These are phyloP conservation scores for Melanostoma mellinum DNA, from an alignment of 2,888 invertebrate genomes.

Conservation along the genomic window DNA sequence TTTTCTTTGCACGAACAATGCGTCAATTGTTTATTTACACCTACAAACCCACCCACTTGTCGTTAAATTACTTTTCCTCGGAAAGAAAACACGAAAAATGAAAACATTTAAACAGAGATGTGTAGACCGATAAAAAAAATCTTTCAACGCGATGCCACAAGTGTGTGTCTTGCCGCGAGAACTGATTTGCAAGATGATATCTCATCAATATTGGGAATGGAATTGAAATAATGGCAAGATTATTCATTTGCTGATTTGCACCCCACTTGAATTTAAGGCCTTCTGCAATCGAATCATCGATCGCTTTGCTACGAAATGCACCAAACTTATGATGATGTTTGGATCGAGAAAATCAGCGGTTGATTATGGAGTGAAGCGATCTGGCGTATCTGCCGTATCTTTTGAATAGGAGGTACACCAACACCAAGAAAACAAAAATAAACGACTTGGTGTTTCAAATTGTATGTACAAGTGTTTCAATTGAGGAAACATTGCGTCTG, in stretches of 20 bases:
- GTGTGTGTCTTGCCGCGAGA: conserved; percentile 53
- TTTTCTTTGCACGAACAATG: conserved; percentile 38
- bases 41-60: conserved; percentile 28
- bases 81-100: not conserved
- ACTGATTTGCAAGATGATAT: conserved; percentile 56
- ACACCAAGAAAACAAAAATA: too few relatives aligned
- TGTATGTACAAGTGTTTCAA: too few relatives aligned
- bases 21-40: conserved; percentile 39
- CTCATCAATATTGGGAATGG: conserved; percentile 37
- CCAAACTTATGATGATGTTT: conserved; percentile 34
- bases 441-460: too few relatives aligned
- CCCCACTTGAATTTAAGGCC: conserved; percentile 32
- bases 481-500: too few relatives aligned
- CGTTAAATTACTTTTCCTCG: conserved; percentile 35
- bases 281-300: conserved; percentile 14
- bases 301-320: not conserved
- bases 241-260: conserved; percentile 65
- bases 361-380: conserved; percentile 59
- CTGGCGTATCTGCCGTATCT: too few relatives aligned
- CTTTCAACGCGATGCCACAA: conserved; percentile 62
- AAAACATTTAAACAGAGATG: conserved; percentile 26
- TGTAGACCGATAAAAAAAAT: conserved; percentile 45
- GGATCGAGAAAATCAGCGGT: conserved; percentile 45
- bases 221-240: conserved; percentile 47
- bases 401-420: not conserved